Evolutionary conservation across 2,113 vertebrate species (phyloP), one percentile per base, ranked within the genome.

Genomic region (Centropus unirufus): DNA sequence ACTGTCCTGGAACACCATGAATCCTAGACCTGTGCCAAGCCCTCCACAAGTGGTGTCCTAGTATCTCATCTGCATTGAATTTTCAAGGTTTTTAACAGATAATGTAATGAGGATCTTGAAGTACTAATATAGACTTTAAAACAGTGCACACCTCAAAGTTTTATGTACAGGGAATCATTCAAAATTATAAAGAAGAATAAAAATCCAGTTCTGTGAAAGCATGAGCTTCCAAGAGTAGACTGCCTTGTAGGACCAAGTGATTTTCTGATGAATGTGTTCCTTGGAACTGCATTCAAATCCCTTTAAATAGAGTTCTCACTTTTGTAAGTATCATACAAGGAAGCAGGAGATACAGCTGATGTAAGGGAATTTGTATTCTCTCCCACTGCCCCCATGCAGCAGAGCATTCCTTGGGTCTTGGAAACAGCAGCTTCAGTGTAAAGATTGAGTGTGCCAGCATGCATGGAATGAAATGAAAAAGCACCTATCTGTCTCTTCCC

Each of bases 381-480:
- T 89, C 18, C 62, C 63, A 58, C 52, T 55, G 79, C 46, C 58
- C 74, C 40, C 78, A 68, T 1, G 32, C 68, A 93, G 83, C 84
- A 92, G 78, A 94, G 64, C 75, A 47, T 91, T 96, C 36, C 47
- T 70, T 92, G 92, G 89, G 80, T 84, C 89, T 27, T 1, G 2
- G 68, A 82, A 87, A 95, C 63, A 72, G 94, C 87, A 87, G 77
- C 40, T 81, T 94, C 2, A 3, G 75, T 78, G 58, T 61, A 58
- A 94, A 94, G 89, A 52, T 59, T 66, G 88, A 96, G 89, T 86
- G 55, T 66, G 83, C 77, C 74, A 86, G 64, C 87, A 80, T 67
- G 80, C 89, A 63, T 82, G 49, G 85, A 97, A 97, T 83, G 90
- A 96, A 96, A 93, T 69, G 23, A 86, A 68, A 93, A 92, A 75